Conservation (phyloP, 1,140 invertebrate genomes). For the Trachymyrmex septentrionalis region DNA sequence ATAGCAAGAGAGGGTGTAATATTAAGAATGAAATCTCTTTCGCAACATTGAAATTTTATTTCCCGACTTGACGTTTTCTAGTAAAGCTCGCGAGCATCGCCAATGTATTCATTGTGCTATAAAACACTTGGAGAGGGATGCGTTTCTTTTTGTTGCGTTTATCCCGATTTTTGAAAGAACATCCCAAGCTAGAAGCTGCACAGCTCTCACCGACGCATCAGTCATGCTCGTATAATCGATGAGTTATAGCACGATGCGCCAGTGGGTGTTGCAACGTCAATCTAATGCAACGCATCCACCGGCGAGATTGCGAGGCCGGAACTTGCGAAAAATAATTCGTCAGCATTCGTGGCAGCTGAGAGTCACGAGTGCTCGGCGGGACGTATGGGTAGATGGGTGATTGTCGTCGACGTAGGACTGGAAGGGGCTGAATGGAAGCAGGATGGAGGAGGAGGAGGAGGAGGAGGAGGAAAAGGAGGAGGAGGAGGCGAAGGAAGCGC, state of each 20-base stretch:
- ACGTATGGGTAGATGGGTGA: constrained; percentile 67
- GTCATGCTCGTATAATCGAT: constrained; percentile 38
- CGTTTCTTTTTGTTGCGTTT: not conserved
- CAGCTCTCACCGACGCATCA: constrained; percentile 1
- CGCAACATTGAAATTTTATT: not conserved
- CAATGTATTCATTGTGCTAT: constrained; percentile 41
- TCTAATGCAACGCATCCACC: constrained; percentile 33
- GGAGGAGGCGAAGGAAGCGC: constrained; percentile 43
- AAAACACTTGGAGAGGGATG: constrained; percentile 38
- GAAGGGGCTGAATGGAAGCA: constrained; percentile 34
- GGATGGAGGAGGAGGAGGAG: not conserved
- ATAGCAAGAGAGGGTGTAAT: not conserved
- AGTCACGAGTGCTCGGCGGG: constrained; percentile 58
- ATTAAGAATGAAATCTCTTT: not conserved
- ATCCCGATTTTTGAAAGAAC: constrained; percentile 25
- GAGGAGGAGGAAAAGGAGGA: constrained; percentile 13
- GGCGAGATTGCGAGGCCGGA: constrained; percentile 46
- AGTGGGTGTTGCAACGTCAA: constrained; percentile 17
- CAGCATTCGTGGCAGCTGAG: constrained; percentile 57
- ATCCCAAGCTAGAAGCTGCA: not conserved
- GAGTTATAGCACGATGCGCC: constrained; percentile 35
- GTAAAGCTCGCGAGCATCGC: constrained; percentile 7
- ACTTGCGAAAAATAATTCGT: constrained; percentile 73
- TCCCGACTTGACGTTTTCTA: not conserved
- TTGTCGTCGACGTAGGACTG: constrained; percentile 65